Conservation (phyloP, 1,140 invertebrate species). For the Tribolium castaneum region DNA sequence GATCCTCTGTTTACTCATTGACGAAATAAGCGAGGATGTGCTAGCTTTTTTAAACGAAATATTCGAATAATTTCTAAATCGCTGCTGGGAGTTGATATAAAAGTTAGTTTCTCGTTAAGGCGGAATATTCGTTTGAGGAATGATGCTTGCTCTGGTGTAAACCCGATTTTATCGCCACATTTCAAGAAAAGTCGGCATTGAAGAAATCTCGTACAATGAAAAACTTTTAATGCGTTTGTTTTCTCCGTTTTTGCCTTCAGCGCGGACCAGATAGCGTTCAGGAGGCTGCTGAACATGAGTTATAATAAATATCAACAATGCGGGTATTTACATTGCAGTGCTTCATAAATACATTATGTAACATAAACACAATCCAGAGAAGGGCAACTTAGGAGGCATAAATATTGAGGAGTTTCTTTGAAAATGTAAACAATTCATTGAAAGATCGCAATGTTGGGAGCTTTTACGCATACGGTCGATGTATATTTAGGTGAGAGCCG, state of each 20-base stretch:
- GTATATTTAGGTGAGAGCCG: conserved; percentile 38
- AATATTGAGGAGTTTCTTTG: conserved; percentile 38
- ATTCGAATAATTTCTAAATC: background rate
- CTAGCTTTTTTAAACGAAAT: too few species aligned
- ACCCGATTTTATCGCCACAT: background rate
- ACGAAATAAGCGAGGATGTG: too few species aligned
- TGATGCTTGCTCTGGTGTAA: background rate
- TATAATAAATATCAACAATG: conserved; percentile 41
- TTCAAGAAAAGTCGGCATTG: background rate
- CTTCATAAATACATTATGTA: conserved; percentile 36
- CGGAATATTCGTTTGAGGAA: background rate
- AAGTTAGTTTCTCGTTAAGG: background rate
- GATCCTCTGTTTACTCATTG: too few species aligned
- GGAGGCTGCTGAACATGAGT: background rate
- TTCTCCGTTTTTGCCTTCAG: background rate
- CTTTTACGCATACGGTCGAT: conserved; percentile 39
- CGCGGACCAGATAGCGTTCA: background rate
- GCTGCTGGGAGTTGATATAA: background rate
- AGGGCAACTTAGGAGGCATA: conserved; percentile 32
- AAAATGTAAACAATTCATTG: conserved; percentile 40
- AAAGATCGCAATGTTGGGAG: conserved; percentile 25
- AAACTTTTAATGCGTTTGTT: conserved; percentile 8
- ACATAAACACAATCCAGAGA: conserved; percentile 35
- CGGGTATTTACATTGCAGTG: conserved; percentile 36
- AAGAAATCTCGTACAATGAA: background rate